Conservation (phyloP, 2,888 invertebrate genomes). For the Cerceris rybyensis region DNA sequence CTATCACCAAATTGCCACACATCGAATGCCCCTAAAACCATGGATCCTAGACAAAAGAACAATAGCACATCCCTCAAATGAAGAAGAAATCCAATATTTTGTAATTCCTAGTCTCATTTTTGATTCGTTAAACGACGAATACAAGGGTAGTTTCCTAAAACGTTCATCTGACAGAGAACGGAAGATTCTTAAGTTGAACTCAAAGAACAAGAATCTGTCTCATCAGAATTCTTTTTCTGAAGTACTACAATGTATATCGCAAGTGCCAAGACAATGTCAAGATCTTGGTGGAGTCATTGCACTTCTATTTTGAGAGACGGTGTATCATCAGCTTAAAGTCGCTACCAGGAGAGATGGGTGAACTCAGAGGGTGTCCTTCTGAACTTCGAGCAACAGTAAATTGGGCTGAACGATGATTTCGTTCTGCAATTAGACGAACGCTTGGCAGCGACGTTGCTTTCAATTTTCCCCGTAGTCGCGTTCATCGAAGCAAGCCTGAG, state of each 20-base stretch:
- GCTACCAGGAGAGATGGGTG: slow-evolving; percentile 25
- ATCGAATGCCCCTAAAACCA: too few relatives aligned
- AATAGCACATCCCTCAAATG: too few relatives aligned
- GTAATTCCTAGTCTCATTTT: too few relatives aligned
- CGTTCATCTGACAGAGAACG: too few relatives aligned
- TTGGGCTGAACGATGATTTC: slow-evolving; percentile 19
- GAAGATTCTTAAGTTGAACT: too few relatives aligned
- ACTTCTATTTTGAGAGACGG: slow-evolving; percentile 61
- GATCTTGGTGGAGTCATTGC: slow-evolving; percentile 59
- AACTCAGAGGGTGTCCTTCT: slow-evolving; percentile 24
- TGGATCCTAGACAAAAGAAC: too few relatives aligned
- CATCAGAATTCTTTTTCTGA: neutral
- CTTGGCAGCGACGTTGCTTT: slow-evolving; percentile 16
- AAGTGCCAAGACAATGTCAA: slow-evolving; percentile 59
- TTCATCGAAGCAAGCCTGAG: neutral
- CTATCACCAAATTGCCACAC: too few relatives aligned
- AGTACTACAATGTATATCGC: neutral
- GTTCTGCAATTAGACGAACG: slow-evolving; percentile 31
- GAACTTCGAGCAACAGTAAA: slow-evolving; percentile 24
- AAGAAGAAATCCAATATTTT: too few relatives aligned
- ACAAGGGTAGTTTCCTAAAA: too few relatives aligned
- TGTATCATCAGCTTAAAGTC: slow-evolving; percentile 52
- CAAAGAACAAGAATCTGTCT: too few relatives aligned
- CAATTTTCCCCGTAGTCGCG: neutral
- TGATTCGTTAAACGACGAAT: too few relatives aligned